Base-by-base conservation (phyloP, 2,888 invertebrate genomes). In the Pammene fasciana region DNA sequence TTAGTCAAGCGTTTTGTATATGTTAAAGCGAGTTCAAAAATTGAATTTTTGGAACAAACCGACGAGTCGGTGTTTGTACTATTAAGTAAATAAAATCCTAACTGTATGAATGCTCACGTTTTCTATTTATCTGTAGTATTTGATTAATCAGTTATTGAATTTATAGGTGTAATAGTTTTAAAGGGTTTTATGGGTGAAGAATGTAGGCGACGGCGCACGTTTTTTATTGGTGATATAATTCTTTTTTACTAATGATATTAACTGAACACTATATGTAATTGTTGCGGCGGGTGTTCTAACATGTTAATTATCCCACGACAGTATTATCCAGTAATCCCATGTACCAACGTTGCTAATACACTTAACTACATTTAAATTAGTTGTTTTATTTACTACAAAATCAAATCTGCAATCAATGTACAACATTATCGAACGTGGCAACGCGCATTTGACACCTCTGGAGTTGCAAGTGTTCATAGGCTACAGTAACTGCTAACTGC, bases 261-360 rank as follows among this genome's bases (percentile, higher is more conserved):
- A 78, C 76, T 79, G 81, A 86, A 86, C 85, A 83, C 84, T 77
- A 82, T 86, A 85, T 86, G 85, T 86, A 85, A 74, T 68, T 74
- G 78, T 80, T 73, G 72, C 66, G 68, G 68, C 81, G 82, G 84
- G 81, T 86, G 86, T 85, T 82, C 78, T 76, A 80, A 72, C 72
- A 77, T 78, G 79, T 81, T 80, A 80, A 80, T 84, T 89, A 87
- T 82, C 86, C 87, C 86, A 87, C 84, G 79, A 83, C 92, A 92
- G 92, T 92, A 92, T 92, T 92, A 92, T 83, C 86, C 90, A 89
- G 87, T 92, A 91, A 92, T 90, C 87, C 90, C 86, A 89, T 92
- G 92, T 92, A 92, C 92, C 92, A 91, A 92, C 87, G 90, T 92
- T 92, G 92, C 92, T 92, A 92, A 91, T 92, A 92, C 90, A 92